phyloP scores from a whole-genome alignment of 2,113 vertebrate genomes.

The Sorex fumeus region DNA sequence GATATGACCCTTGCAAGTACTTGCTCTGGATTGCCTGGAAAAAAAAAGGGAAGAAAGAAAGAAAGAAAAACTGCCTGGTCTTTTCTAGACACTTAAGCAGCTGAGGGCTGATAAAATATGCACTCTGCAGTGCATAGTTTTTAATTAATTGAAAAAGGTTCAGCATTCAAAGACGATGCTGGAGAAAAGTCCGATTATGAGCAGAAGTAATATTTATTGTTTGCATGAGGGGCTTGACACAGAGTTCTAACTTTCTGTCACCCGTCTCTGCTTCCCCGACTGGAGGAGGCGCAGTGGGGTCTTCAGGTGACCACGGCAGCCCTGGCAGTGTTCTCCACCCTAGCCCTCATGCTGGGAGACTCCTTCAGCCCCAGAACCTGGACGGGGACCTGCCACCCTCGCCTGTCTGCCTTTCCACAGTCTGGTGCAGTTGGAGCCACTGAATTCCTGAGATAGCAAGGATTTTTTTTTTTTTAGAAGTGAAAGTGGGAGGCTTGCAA shows the following conservation, averaged over 20 bases:
- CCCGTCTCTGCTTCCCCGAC: constrained; percentile 84
- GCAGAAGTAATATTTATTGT: constrained; percentile 94
- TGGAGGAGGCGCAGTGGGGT: constrained; percentile 74
- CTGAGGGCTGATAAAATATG: constrained; percentile 95
- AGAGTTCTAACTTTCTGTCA: constrained; percentile 90
- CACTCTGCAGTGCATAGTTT: constrained; percentile 93
- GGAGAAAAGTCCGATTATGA: constrained; percentile 92
- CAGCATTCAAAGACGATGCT: constrained; percentile 93
- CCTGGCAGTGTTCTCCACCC: background rate
- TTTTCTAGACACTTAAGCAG: constrained; percentile 94
- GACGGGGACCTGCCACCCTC: background rate
- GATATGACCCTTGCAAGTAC: constrained; percentile 99
- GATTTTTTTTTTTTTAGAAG: background rate
- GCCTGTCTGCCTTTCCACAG: background rate
- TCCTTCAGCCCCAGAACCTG: background rate
- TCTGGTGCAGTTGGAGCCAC: background rate
- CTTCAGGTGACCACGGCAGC: constrained; percentile 58
- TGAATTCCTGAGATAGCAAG: constrained; percentile 24
- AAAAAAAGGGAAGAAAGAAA: constrained; percentile 88
- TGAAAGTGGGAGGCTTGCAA: background rate
- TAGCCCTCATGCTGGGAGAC: fast-evolving
- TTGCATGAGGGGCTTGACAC: constrained; percentile 91
- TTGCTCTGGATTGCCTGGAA: constrained; percentile 96
- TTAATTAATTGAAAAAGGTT: constrained; percentile 97
- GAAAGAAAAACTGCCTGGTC: constrained; percentile 92